phyloP scores from a whole-genome alignment of 2,113 vertebrate species.

The Phoenicopterus ruber region DNA sequence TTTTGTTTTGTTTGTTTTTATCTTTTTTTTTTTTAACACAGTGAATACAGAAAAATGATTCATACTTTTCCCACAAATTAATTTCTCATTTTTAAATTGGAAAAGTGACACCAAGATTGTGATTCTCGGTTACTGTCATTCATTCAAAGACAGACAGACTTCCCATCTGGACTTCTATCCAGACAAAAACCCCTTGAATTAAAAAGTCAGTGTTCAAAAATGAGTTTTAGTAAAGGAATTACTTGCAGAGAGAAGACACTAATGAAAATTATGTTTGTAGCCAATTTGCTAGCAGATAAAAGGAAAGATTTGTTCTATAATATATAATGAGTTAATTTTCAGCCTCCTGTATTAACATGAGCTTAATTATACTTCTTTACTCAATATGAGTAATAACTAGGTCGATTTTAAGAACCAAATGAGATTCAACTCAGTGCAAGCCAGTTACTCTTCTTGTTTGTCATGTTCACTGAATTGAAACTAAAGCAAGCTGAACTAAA shows the following conservation, averaged over 20 bases:
- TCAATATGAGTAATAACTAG: neutral
- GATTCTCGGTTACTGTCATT: neutral
- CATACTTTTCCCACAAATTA: neutral
- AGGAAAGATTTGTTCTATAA: neutral
- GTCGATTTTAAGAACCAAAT: neutral
- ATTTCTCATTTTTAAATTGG: neutral
- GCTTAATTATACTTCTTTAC: neutral
- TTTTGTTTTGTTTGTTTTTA: neutral
- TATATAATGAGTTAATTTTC: neutral
- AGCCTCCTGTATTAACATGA: neutral
- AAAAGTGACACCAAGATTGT: neutral
- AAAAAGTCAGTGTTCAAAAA: neutral
- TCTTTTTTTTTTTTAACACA: neutral
- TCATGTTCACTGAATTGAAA: neutral
- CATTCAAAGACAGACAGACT: neutral
- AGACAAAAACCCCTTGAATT: neutral
- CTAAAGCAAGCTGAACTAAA: neutral
- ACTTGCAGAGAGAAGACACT: neutral
- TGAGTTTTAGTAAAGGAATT: neutral
- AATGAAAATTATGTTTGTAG: neutral
- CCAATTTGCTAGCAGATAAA: neutral
- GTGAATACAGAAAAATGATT: neutral
- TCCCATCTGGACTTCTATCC: neutral
- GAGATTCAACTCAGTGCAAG: neutral
- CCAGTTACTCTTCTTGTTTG: neutral